These are phyloP conservation scores for Nyctalus aviator DNA, from an alignment of 2,797 vertebrate genomes.

Conservation along the genomic window DNA sequence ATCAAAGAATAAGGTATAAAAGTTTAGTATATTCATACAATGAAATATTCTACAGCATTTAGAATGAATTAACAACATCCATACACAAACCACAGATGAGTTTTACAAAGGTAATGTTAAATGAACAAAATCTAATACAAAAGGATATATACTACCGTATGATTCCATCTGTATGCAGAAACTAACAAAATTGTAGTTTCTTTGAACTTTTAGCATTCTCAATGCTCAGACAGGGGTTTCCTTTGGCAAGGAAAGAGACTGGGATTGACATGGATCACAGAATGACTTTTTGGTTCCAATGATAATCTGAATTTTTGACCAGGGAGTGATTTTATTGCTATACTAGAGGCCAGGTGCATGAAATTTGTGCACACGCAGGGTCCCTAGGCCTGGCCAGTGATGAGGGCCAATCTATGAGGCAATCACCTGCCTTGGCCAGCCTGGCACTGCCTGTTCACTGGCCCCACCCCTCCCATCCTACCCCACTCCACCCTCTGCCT, in stretches of 20 bases:
- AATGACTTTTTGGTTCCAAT: not conserved
- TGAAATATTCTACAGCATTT: not conserved
- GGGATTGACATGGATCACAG: not conserved
- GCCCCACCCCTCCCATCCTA: too few relatives aligned
- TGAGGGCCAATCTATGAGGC: too few relatives aligned
- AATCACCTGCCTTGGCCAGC: too few relatives aligned
- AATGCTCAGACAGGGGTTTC: not conserved
- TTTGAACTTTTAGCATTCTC: not conserved
- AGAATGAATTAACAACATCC: slow-evolving; percentile 26
- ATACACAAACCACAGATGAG: not conserved
- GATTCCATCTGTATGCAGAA: slow-evolving; percentile 8
- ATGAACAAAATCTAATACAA: not conserved
- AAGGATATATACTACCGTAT: not conserved
- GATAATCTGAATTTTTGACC: not conserved
- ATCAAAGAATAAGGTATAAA: not conserved
- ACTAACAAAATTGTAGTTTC: slow-evolving; percentile 1
- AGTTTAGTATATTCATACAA: not conserved
- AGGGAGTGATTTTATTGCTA: not conserved
- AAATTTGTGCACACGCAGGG: too few relatives aligned
- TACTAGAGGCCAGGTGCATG: not conserved
- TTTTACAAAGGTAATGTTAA: slow-evolving; percentile 5
- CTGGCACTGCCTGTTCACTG: too few relatives aligned
- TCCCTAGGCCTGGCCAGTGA: too few relatives aligned
- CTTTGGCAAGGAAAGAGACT: not conserved
- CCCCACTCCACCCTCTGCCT: accelerated